phyloP scores from a whole-genome alignment of 2,113 vertebrate genomes.

The Megaceryle maxima region DNA sequence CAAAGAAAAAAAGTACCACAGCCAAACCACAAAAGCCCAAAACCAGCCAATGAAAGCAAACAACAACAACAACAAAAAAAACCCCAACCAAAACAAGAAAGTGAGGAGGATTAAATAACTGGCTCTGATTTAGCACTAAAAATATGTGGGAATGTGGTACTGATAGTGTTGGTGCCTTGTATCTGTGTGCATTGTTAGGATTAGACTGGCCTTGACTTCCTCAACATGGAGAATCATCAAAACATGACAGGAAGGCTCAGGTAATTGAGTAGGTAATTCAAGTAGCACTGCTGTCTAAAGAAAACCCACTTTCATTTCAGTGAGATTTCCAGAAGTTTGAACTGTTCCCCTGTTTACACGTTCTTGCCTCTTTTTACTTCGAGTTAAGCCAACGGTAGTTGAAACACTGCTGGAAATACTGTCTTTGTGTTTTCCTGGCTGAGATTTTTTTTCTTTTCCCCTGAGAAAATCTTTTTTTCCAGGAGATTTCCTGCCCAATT shows the following conservation, averaged over 20 bases:
- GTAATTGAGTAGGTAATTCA: slow-evolving; percentile 6
- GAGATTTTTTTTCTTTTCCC: neutral
- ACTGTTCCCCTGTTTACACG: neutral
- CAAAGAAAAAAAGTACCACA: too few species aligned
- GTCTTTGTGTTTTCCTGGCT: rapidly evolving
- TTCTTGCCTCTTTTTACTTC: neutral
- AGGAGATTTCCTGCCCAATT: neutral
- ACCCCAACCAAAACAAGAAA: neutral
- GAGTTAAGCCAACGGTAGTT: neutral
- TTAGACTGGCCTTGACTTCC: neutral
- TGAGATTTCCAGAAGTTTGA: neutral
- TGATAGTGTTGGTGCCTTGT: neutral
- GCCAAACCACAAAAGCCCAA: neutral
- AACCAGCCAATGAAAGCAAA: neutral
- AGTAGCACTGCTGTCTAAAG: neutral
- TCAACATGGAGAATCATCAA: neutral
- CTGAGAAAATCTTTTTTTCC: neutral
- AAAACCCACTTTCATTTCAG: neutral
- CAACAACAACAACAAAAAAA: neutral
- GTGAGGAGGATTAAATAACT: neutral
- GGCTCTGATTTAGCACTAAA: neutral
- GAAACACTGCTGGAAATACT: neutral
- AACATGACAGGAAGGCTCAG: neutral
- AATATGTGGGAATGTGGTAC: neutral
- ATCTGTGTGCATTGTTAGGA: neutral